Percentiles rank a stretch among this genome's conserved stretches.
Evolutionary conservation across 1,140 invertebrate species (phyloP).

Genomic region (Platorchestia sp.): DNA sequence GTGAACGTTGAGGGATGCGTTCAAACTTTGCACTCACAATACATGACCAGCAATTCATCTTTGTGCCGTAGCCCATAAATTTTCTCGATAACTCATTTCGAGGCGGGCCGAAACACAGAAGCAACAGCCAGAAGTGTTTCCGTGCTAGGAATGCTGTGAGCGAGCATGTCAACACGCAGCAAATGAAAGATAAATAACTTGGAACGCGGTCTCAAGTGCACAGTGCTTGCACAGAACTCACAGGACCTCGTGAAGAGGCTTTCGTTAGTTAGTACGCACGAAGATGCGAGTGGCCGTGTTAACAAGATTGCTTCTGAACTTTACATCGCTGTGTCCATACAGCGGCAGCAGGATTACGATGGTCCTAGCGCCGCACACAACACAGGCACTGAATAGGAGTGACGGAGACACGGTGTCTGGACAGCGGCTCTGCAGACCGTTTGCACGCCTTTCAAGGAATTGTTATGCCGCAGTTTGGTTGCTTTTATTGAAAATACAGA

Average conservation of each 20-base stretch:
- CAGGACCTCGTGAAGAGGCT: not conserved
- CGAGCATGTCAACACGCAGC: not conserved
- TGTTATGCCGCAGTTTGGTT: not conserved
- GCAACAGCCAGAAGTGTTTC: not conserved
- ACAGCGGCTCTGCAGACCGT: not conserved
- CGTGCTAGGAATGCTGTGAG: not conserved
- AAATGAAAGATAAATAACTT: constrained; percentile 11
- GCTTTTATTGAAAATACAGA: not conserved
- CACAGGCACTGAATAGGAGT: not conserved
- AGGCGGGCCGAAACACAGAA: not conserved
- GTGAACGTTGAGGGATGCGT: not conserved
- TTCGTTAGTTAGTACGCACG: not conserved
- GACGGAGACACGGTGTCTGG: not conserved
- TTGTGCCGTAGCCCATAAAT: not conserved
- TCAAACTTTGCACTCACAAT: not conserved
- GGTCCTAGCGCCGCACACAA: not conserved
- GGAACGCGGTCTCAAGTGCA: not conserved
- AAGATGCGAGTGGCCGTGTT: not conserved
- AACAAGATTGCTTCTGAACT: constrained; percentile 8
- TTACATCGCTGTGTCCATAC: not conserved
- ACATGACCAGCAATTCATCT: not conserved
- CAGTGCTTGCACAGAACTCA: not conserved
- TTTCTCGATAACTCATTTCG: constrained; percentile 1
- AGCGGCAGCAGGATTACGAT: not conserved
- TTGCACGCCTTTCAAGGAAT: not conserved